A percentile compares a stretch with the other conserved stretches of the same genome.
These are phyloP conservation scores for Ataeniobius toweri DNA, from an alignment of 2,797 vertebrate species.

Conservation along the genomic window DNA sequence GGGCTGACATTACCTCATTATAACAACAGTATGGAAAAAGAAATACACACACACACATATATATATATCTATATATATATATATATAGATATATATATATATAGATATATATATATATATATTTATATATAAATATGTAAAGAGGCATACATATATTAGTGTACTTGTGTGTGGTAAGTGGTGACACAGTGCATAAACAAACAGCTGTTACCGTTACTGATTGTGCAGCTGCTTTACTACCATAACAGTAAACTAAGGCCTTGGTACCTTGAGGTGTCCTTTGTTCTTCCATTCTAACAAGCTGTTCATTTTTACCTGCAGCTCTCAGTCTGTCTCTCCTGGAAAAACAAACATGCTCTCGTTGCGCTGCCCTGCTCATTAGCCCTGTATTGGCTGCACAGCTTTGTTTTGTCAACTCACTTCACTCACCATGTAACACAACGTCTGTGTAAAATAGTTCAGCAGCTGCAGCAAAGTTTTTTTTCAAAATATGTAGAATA, in stretches of 20 bases:
- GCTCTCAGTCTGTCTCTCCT: constrained; percentile 20
- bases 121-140: not conserved
- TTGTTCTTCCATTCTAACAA: constrained; percentile 52
- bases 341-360: constrained; percentile 67
- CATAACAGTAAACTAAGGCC: constrained; percentile 36
- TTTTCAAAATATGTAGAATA: not conserved
- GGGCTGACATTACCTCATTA: not conserved
- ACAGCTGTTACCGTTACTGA: constrained; percentile 43
- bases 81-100: too few species aligned
- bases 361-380: constrained; percentile 52
- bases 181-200: constrained; percentile 27
- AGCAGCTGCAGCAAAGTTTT: constrained; percentile 18
- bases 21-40: not conserved
- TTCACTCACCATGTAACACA: constrained; percentile 19
- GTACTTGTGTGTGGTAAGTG: not conserved
- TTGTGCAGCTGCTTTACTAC: constrained; percentile 41
- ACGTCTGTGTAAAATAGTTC: not conserved
- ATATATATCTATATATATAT: too few species aligned
- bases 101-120: too few species aligned
- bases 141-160: not conserved
- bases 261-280: constrained; percentile 14
- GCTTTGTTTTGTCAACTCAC: constrained; percentile 54
- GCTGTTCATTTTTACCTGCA: constrained; percentile 29
- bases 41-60: too few species aligned
- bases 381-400: constrained; percentile 39